Evolutionary conservation across 2,113 vertebrate genomes (phyloP), one percentile per base, ranked within the genome.

Genomic region (Galemys pyrenaicus): DNA sequence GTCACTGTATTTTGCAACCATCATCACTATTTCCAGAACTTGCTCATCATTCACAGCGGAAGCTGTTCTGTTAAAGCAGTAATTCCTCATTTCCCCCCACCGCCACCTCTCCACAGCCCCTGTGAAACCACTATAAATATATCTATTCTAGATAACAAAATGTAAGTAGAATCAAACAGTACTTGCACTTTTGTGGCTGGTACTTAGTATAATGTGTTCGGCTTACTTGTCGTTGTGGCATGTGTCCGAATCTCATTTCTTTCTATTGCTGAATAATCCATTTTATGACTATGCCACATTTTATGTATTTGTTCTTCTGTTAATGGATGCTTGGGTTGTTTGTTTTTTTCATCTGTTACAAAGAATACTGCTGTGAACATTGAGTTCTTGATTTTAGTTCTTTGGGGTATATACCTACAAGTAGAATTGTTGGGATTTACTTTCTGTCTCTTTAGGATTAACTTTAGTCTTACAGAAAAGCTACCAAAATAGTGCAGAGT

Each of bases 371-470:
- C 56, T 83, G 0, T n/a, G 32, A 79, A 87, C 15, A 26, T 4
- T 11, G 64, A 83, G 49, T 68, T 24, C 37, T 51, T 56, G 44
- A 35, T 77, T 68, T 44, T 12, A 32, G 0, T 85, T 75, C 73
- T 91, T 41, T 35, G 16, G 15, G 46, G 5, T 16, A 2, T 78
- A 41, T 71, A 58, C n/a, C 64, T 81, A 37, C 26, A 58, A 65
- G 44, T 56, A 49, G 35, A 82, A 56, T 77, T 86, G 26, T 58
- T 94, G 51, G 41, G 87, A 80, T 87, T 73, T 80, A 39, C 30
- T 54, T 87, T 75, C 41, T 49, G 28, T 70, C 56, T 80, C 30
- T 87, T 92, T 89, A 81, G 32, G 70, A 80, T 79, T 87, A 85
- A 68, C 89, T 87, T 68, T 37, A 83, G 17, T 75, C n/a, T 46